These are phyloP conservation scores for Eutolmus rufibarbis DNA, from an alignment of 2,888 invertebrate species.

Conservation along the genomic window DNA sequence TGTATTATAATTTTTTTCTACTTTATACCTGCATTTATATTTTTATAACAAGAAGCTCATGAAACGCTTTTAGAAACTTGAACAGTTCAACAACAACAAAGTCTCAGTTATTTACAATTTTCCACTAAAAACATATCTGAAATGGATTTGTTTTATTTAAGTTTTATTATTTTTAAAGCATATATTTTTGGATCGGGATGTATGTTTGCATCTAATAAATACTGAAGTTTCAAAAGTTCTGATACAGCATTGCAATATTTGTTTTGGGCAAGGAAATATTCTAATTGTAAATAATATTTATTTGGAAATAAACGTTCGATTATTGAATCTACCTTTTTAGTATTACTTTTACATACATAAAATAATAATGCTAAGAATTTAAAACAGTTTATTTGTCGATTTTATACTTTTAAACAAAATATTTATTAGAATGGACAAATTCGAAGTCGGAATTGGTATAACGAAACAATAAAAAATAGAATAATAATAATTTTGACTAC, in stretches of 20 bases:
- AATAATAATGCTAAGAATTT: no score
- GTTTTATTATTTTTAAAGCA: neutral
- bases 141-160: neutral
- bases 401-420: no score
- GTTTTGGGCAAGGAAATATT: no score
- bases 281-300: no score
- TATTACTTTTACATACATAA: no score
- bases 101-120: neutral
- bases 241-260: neutral
- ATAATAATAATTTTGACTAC: no score
- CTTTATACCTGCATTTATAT: neutral
- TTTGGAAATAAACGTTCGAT: no score
- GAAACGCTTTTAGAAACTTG: slow-evolving; percentile 35
- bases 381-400: no score
- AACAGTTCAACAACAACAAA: slow-evolving; percentile 37
- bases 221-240: neutral
- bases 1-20: neutral
- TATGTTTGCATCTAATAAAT: neutral
- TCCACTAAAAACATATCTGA: slow-evolving; percentile 28
- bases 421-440: no score
- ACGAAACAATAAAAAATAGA: no score
- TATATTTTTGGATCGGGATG: neutral
- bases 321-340: no score
- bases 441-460: no score
- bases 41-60: slow-evolving; percentile 31